Base-by-base conservation (phyloP, 2,888 invertebrate genomes). In the Theristus sp. region DNA sequence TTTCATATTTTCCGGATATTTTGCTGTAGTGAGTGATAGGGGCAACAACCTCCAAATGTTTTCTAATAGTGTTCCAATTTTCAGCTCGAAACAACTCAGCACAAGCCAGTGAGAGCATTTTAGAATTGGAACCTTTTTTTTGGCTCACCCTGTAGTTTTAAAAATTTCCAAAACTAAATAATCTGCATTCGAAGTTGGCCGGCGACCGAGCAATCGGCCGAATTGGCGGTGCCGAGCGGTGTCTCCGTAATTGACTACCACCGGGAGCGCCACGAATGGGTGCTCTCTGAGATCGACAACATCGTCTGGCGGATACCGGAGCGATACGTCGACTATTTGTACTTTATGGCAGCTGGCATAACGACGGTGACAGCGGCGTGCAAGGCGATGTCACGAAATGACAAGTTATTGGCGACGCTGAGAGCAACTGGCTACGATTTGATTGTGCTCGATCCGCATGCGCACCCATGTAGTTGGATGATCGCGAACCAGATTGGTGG, bases 251-350 rank as follows among this genome's bases (percentile, higher is more conserved):
- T 38, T 31, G 46, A 25, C 31, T 46, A 26, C 17, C 29, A 57
- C 17, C 29, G 31, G 24, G 25, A 25, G 2, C 31, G 25, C 2
- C 13, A 20, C 10, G 70, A 82, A 82, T 54, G 54, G 54, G 54
- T 54, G 17, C 25, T 27, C 6, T 25, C 13, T 10, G 6, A 26
- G 25, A 26, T 54, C 10, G 28, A 54, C 54, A 10, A 17, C 17
- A 2, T 54, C 2, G 13, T 54, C 2, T 54, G 54, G 54, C 13
- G 3, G 27, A 25, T 27, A 10, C 27, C 26, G 26, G 54, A 54
- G 3, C 10, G 26, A 10, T 24, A 26, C 54, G 2, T 54, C 27
- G 54, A 54, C 22, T 27, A 54, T 6, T 22, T 54, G 54, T 10
- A 27, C 3, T 54, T 54, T 6, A 54, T 54, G 54, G 25, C 27